phyloP scores from a whole-genome alignment of 2,113 vertebrate genomes.

The Tetrax tetrax region DNA sequence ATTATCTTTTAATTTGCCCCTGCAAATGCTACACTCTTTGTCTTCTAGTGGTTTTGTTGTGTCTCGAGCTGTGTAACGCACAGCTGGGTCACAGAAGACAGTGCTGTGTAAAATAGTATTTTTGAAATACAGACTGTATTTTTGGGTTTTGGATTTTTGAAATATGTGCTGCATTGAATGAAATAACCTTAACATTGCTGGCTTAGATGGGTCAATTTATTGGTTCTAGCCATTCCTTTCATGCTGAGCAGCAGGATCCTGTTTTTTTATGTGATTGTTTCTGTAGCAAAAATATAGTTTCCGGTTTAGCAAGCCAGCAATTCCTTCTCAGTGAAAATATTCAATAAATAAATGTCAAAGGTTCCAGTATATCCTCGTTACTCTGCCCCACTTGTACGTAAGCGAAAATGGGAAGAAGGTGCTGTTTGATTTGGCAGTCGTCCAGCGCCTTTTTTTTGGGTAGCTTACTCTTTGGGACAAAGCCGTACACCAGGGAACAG shows the following conservation, averaged over 20 bases:
- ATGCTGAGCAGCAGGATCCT: conserved; percentile 27
- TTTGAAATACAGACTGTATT: not conserved
- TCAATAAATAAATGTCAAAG: conserved; percentile 70
- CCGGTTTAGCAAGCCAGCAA: conserved; percentile 40
- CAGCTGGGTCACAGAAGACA: not conserved
- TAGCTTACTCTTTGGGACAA: conserved; percentile 31
- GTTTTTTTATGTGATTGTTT: not conserved
- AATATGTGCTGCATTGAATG: not conserved
- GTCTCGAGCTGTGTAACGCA: not conserved
- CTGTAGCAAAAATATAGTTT: conserved; percentile 44
- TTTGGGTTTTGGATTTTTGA: not conserved
- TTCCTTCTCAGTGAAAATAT: conserved; percentile 53
- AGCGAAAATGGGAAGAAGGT: conserved; percentile 60
- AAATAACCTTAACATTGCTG: not conserved
- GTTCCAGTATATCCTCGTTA: conserved; percentile 59
- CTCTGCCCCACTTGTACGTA: conserved; percentile 27
- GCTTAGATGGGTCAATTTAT: not conserved
- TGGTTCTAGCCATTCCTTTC: conserved; percentile 27
- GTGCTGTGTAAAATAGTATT: not conserved
- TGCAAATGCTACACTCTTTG: not conserved
- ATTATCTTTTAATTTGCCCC: not conserved
- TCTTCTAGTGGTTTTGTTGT: not conserved
- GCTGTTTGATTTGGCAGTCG: conserved; percentile 56
- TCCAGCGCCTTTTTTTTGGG: conserved; percentile 8
- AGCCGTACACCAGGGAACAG: not conserved